Evolutionary conservation across 2,888 invertebrate genomes (phyloP).

Genomic region (Caenorhabditis virilis): DNA sequence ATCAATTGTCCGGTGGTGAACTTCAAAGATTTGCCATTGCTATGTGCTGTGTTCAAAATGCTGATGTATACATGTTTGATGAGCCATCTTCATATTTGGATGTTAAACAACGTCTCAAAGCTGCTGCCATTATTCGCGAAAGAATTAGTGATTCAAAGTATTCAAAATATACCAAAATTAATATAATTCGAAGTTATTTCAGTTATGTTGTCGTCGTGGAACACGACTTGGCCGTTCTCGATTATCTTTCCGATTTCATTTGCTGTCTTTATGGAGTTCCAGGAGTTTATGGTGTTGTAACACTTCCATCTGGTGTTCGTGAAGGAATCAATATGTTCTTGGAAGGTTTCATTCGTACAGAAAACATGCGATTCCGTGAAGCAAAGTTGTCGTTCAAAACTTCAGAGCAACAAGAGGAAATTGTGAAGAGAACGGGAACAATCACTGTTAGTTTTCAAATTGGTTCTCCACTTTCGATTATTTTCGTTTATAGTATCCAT

Average conservation of each 20-base stretch:
- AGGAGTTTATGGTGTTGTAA: slow-evolving; percentile 93
- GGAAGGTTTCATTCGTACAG: slow-evolving; percentile 98
- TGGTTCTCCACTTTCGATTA: not conserved
- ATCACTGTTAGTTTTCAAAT: not conserved
- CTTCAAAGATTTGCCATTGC: slow-evolving; percentile 96
- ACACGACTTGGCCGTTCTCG: slow-evolving; percentile 96
- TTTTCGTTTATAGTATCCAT: slow-evolving; percentile 76
- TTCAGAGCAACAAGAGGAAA: slow-evolving; percentile 92
- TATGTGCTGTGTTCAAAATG: slow-evolving; percentile 93
- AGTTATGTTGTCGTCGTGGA: slow-evolving; percentile 98
- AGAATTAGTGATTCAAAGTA: slow-evolving; percentile 89
- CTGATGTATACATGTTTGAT: slow-evolving; percentile 98
- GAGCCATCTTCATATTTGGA: slow-evolving; percentile 98
- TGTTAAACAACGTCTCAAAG: slow-evolving; percentile 95
- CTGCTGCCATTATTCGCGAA: slow-evolving; percentile 90
- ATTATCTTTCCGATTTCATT: slow-evolving; percentile 97
- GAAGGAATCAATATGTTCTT: slow-evolving; percentile 99
- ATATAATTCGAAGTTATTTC: too few relatives aligned
- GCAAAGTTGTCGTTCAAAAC: slow-evolving; percentile 92
- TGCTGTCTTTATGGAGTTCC: slow-evolving; percentile 97
- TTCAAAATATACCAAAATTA: too few relatives aligned
- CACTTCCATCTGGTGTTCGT: slow-evolving; percentile 98
- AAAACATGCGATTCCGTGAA: slow-evolving; percentile 90
- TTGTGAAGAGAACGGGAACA: slow-evolving; percentile 73
- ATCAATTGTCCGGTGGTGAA: slow-evolving; percentile 94